Evolutionary conservation across 35 echinoderm and acorn worm species (phyloP), one percentile per base, ranked within the genome.

Genomic region (Ophiothrix spiculata): DNA sequence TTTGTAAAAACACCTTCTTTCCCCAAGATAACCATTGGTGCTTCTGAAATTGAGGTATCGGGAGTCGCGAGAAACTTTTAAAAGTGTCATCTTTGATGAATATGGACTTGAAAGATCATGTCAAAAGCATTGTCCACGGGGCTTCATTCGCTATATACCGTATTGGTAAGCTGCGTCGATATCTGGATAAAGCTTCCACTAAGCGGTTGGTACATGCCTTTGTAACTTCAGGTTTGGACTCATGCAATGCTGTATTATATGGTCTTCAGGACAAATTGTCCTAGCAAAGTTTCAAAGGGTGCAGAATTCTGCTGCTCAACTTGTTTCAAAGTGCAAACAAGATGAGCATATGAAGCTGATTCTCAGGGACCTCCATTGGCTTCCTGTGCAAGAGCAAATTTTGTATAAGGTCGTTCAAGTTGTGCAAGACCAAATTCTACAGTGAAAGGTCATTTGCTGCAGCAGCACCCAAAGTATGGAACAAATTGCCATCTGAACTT

Each of bases 1-100:
- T 81, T 81, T 54, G 38, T 81, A 25, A 33, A 81, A 45, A 45
- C 79, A 12, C 60, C 60, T n/a, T n/a, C n/a, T 25, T 69, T 69
- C 23, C 60, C 60, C 8, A 10, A 69, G 29, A 69, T 69, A 15
- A 69, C n/a, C 60, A 69, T 69, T 69, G 60, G 29, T 69, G 29
- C 60, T 12, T 69, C 60, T n/a, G 60, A 69, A 69, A 69, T 69
- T 69, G 60, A 69, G 60, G 60, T 69, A 15, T 69, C 60, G 25
- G 16, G 60, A 28, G 60, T 69, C 60, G 60, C 10, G 1, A 69
- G 60, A 25, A 69, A n/a, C n/a, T n/a, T n/a, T 12, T 69, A 6
- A 25, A 15, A 28, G 60, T 28, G 60, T 69, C 60, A 69, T 69
- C 60, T 69, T 28, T 15, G 3, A 12, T 69, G 6, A 69, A 12